phyloP scores from a whole-genome alignment of 2,797 vertebrate genomes.

The Falco concolor region DNA sequence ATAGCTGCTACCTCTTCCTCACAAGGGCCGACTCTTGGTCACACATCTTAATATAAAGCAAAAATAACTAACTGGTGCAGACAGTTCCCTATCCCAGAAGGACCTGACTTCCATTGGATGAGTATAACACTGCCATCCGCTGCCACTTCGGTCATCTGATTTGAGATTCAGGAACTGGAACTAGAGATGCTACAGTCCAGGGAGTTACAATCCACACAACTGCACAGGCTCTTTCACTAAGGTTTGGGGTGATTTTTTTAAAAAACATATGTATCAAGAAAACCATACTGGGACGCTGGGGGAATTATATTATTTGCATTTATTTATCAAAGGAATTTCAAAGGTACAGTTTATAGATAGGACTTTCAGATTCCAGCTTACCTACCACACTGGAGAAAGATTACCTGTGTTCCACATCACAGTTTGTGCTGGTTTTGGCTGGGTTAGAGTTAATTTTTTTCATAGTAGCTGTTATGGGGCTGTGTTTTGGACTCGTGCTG shows the following conservation, averaged over 20 bases:
- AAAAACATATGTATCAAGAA: background rate
- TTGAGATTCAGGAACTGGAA: background rate
- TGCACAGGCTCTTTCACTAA: background rate
- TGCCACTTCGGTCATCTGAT: background rate
- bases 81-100: background rate
- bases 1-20: background rate
- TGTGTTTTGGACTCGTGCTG: background rate
- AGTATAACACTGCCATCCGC: background rate
- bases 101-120: background rate
- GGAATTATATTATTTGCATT: background rate
- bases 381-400: background rate
- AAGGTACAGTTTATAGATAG: background rate
- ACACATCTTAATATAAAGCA: background rate
- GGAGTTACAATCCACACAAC: background rate
- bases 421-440: background rate
- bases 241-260: background rate
- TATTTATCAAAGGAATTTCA: background rate
- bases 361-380: background rate
- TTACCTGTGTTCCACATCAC: background rate
- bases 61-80: background rate
- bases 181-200: background rate
- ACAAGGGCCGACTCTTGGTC: background rate
- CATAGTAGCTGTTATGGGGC: background rate
- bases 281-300: background rate
- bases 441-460: background rate